These are phyloP conservation scores for Ladona fulva DNA, from an alignment of 1,140 invertebrate genomes.

Conservation along the genomic window DNA sequence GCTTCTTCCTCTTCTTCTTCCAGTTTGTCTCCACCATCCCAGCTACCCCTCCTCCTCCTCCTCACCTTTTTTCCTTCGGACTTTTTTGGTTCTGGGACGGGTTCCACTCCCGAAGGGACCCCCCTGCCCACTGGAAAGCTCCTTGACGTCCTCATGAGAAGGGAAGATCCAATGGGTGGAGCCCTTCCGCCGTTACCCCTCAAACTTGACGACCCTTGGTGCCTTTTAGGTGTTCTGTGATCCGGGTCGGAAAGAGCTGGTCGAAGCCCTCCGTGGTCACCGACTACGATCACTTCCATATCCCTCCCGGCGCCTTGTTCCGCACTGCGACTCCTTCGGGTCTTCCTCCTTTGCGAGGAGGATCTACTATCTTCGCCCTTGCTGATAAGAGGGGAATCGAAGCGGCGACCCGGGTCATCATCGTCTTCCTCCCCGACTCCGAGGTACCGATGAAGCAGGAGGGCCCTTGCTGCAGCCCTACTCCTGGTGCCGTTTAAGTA, in stretches of 20 bases:
- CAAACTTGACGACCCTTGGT: not conserved
- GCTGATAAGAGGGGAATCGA: slow-evolving; percentile 28
- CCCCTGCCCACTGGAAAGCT: slow-evolving; percentile 37
- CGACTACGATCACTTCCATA: slow-evolving; percentile 26
- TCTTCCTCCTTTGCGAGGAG: slow-evolving; percentile 42
- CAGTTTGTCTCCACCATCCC: slow-evolving; percentile 29
- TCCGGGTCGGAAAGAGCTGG: slow-evolving; percentile 23
- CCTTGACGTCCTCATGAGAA: slow-evolving; percentile 40
- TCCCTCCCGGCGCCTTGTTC: slow-evolving; percentile 24
- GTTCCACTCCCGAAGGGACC: slow-evolving; percentile 21
- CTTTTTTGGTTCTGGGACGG: slow-evolving; percentile 25
- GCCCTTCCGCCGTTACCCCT: not conserved
- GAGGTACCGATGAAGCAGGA: slow-evolving; percentile 39
- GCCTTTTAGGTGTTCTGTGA: not conserved
- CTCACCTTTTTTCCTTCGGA: not conserved
- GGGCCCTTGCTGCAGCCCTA: slow-evolving; percentile 38
- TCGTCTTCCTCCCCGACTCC: slow-evolving; percentile 32
- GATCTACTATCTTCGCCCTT: slow-evolving; percentile 24
- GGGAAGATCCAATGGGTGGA: slow-evolving; percentile 29
- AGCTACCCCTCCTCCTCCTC: not conserved
- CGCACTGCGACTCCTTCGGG: slow-evolving; percentile 26
- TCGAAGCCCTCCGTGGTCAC: slow-evolving; percentile 17
- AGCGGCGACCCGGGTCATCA: slow-evolving; percentile 22
- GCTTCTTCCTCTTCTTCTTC: slow-evolving; percentile 27
- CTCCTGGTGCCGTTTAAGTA: slow-evolving; percentile 46